A percentile compares a stretch with the other conserved stretches of the same genome.
Conservation (phyloP, 2,888 invertebrate species). For the Abrostola tripartita region DNA sequence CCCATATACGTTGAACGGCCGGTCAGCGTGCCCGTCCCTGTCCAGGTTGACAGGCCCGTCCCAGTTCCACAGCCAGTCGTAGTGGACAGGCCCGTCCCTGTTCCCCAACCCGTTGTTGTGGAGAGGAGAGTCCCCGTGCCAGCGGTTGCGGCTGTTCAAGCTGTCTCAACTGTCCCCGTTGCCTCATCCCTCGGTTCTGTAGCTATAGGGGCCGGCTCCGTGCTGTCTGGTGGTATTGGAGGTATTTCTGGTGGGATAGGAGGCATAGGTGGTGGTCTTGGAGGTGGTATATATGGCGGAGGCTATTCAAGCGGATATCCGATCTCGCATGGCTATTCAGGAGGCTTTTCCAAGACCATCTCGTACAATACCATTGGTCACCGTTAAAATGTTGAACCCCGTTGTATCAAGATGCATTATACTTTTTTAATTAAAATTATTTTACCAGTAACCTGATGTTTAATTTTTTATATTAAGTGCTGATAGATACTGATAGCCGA, state of each 20-base stretch:
- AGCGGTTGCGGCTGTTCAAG: constrained; percentile 38
- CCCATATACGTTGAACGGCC: constrained; percentile 88
- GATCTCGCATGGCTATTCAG: constrained; percentile 35
- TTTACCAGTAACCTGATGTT: constrained; percentile 23
- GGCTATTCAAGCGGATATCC: constrained; percentile 27
- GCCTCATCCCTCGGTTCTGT: constrained; percentile 23
- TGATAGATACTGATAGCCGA: too few relatives aligned
- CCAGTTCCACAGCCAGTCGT: constrained; percentile 78
- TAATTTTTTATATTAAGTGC: too few relatives aligned
- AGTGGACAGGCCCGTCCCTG: constrained; percentile 62
- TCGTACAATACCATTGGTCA: constrained; percentile 52
- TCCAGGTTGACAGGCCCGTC: constrained; percentile 87
- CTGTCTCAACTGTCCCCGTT: constrained; percentile 43
- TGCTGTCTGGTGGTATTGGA: constrained; percentile 24
- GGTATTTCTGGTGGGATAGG: constrained; percentile 13
- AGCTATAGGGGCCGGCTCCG: constrained; percentile 26
- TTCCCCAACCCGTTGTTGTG: constrained; percentile 54
- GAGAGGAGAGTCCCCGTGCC: constrained; percentile 54
- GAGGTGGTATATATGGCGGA: constrained; percentile 21
- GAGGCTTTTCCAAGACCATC: constrained; percentile 48
- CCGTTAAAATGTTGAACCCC: constrained; percentile 37
- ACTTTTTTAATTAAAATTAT: constrained; percentile 52
- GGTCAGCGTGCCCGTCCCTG: constrained; percentile 89
- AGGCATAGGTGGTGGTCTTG: constrained; percentile 10
- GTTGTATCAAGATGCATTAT: constrained; percentile 36